Evolutionary conservation across 2,888 invertebrate genomes (phyloP).

Genomic region (Eilema sororculum): DNA sequence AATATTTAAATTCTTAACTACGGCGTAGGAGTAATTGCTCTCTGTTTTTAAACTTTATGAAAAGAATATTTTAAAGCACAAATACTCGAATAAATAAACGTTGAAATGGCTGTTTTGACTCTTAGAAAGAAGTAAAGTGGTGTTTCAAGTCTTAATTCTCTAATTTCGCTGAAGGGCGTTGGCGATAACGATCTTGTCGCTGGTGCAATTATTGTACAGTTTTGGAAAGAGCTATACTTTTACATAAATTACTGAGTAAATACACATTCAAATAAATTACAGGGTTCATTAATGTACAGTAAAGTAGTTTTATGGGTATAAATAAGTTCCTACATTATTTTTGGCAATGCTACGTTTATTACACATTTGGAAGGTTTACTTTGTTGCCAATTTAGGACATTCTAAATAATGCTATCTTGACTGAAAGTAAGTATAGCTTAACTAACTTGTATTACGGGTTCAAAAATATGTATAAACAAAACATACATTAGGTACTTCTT

Average conservation of each 20-base stretch:
- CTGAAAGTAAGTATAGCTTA: too few relatives aligned
- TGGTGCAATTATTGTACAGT: constrained; percentile 73
- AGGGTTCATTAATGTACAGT: constrained; percentile 24
- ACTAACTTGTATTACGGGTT: too few relatives aligned
- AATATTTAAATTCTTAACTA: constrained; percentile 68
- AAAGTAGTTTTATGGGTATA: not conserved
- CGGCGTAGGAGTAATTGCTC: constrained; percentile 61
- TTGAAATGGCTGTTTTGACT: not conserved
- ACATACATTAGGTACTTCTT: too few relatives aligned
- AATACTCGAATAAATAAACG: constrained; percentile 16
- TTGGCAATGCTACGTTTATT: not conserved
- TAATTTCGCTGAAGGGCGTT: constrained; percentile 72
- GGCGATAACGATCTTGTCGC: constrained; percentile 75
- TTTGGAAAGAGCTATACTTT: constrained; percentile 71
- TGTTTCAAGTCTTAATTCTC: constrained; percentile 65
- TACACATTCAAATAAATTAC: constrained; percentile 56
- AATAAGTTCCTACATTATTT: not conserved
- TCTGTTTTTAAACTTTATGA: constrained; percentile 46
- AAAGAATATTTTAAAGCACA: constrained; percentile 24
- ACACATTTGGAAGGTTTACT: not conserved
- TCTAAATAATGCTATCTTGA: not conserved
- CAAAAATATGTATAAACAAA: too few relatives aligned
- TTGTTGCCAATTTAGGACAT: too few relatives aligned
- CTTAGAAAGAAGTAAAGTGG: constrained; percentile 55
- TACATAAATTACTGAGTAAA: constrained; percentile 73